phyloP scores from a whole-genome alignment of 2,888 invertebrate genomes.

The Trileptium ribeirensis region DNA sequence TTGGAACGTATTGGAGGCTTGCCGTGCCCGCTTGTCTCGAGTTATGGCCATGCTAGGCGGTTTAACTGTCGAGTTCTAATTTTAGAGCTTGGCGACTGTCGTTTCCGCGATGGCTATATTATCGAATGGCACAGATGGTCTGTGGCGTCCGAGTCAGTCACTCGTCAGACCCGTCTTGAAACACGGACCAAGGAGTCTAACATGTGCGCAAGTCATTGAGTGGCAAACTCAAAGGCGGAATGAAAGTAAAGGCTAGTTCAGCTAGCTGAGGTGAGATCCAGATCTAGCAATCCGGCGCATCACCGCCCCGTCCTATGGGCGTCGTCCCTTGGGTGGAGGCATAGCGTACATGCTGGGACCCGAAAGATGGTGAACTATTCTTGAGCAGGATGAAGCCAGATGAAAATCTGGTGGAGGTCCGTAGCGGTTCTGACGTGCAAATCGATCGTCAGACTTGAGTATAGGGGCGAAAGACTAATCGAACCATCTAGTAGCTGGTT shows the following conservation, averaged over 20 bases:
- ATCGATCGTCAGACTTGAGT: too few species aligned
- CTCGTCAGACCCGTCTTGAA: constrained; percentile 67
- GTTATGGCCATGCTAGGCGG: too few species aligned
- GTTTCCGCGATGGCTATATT: too few species aligned
- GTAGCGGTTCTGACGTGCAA: constrained; percentile 70
- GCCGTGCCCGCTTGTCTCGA: too few species aligned
- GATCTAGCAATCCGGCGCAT: too few species aligned
- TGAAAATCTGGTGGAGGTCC: constrained; percentile 67
- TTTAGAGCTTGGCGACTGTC: too few species aligned
- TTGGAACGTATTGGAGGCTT: too few species aligned
- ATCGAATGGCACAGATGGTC: too few species aligned
- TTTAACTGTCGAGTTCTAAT: too few species aligned
- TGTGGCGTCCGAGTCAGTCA: constrained; percentile 37
- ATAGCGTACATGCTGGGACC: constrained; percentile 65
- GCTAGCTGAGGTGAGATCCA: constrained; percentile 30
- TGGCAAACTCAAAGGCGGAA: constrained; percentile 62
- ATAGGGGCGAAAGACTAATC: too few species aligned
- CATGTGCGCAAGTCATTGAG: constrained; percentile 66
- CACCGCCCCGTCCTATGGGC: constrained; percentile 59
- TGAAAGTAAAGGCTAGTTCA: constrained; percentile 60
- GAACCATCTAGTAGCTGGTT: too few species aligned
- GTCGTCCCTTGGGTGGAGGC: constrained; percentile 55
- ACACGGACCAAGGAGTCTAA: constrained; percentile 69
- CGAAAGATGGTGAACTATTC: constrained; percentile 69
- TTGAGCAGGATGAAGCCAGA: too few species aligned